Conservation (phyloP, 1,140 invertebrate species). For the Calosoma granatense region DNA sequence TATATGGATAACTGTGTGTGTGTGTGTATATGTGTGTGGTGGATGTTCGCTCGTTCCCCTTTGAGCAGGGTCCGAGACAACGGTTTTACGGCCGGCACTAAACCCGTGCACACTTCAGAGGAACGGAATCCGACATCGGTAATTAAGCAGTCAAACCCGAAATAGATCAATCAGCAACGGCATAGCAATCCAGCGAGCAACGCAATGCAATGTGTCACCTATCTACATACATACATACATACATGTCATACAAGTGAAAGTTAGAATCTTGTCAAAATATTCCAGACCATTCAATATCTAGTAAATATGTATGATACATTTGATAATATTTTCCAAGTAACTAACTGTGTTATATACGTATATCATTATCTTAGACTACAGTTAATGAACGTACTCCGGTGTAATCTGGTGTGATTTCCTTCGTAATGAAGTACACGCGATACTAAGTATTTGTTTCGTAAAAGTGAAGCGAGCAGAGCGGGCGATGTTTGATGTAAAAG, state of each 20-base stretch:
- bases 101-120: neutral
- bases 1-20: too few species aligned
- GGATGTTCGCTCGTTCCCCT: too few species aligned
- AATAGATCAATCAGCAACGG: neutral
- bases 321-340: too few species aligned
- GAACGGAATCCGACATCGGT: neutral
- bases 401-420: constrained; percentile 4
- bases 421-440: constrained; percentile 5
- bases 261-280: too few species aligned
- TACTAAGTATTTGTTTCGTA: constrained; percentile 2
- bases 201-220: too few species aligned
- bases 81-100: neutral
- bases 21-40: too few species aligned
- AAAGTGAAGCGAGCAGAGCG: neutral
- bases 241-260: constrained; percentile 1
- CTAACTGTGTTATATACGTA: too few species aligned
- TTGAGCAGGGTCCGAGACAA: neutral
- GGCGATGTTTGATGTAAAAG: constrained; percentile 17
- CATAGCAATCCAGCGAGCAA: too few species aligned
- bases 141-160: constrained; percentile 1
- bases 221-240: too few species aligned
- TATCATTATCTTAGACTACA: neutral
- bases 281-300: too few species aligned
- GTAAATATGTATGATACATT: too few species aligned
- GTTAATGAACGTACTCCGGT: neutral